These are phyloP conservation scores for Boulengeromyrus knoepffleri DNA, from an alignment of 2,113 vertebrate genomes.

Conservation along the genomic window DNA sequence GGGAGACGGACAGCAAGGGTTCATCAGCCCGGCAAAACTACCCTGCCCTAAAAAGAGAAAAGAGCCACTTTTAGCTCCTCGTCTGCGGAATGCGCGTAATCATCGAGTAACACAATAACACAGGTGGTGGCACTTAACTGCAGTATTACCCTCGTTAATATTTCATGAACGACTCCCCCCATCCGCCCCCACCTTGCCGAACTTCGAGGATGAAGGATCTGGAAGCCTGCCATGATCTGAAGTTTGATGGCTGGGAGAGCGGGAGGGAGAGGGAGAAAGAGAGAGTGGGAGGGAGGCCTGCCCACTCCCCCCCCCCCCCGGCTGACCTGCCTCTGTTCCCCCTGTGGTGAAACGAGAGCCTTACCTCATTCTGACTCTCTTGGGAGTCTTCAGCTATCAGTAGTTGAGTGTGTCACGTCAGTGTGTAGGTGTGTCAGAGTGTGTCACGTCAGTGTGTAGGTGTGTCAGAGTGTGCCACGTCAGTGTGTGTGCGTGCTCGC, in stretches of 20 bases:
- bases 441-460: not conserved
- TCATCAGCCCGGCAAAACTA: not conserved
- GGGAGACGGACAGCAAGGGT: not conserved
- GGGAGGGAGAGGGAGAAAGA: constrained; percentile 21
- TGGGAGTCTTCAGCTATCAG: constrained; percentile 14
- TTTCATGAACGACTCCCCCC: constrained; percentile 54
- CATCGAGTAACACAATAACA: constrained; percentile 52
- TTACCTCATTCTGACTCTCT: constrained; percentile 18
- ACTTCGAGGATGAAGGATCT: constrained; percentile 48
- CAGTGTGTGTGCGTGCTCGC: not conserved
- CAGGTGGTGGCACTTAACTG: constrained; percentile 57
- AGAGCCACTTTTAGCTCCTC: constrained; percentile 53
- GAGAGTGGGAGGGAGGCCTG: not conserved
- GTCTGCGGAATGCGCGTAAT: constrained; percentile 51
- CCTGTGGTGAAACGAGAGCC: not conserved
- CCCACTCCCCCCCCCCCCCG: not conserved
- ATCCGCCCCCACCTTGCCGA: not conserved
- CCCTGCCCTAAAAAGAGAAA: constrained; percentile 9
- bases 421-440: not conserved
- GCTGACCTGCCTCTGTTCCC: not conserved
- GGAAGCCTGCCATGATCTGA: constrained; percentile 36
- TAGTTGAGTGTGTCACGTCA: not conserved
- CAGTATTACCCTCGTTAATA: constrained; percentile 61
- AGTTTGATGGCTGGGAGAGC: constrained; percentile 26
- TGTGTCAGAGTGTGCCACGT: not conserved